These are phyloP conservation scores for Anguilla rostrata DNA, from an alignment of 2,113 vertebrate species.

Conservation along the genomic window DNA sequence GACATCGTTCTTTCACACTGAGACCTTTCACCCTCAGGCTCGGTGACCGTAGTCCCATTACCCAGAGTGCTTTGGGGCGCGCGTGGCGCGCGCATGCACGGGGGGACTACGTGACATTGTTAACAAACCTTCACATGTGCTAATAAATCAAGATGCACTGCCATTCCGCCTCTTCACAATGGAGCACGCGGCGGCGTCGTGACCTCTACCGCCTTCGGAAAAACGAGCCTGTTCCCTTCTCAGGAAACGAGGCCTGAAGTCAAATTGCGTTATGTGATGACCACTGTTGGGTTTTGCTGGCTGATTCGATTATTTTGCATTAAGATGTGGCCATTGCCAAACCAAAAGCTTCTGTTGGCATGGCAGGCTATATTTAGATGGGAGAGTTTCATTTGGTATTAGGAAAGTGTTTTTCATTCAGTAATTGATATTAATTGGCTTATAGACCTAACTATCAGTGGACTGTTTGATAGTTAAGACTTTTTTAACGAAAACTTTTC, in stretches of 20 bases:
- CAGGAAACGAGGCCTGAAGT: background rate
- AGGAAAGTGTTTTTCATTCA: background rate
- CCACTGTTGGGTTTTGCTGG: background rate
- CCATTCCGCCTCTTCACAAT: background rate
- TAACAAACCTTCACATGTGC: background rate
- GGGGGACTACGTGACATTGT: background rate
- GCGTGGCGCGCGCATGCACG: background rate
- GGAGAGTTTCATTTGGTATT: background rate
- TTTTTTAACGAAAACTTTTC: no score
- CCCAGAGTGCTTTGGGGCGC: background rate
- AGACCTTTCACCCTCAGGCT: no score
- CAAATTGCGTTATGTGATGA: background rate
- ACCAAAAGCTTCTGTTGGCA: background rate
- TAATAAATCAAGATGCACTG: background rate
- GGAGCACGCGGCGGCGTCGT: background rate
- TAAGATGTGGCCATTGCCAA: background rate
- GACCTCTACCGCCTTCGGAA: background rate
- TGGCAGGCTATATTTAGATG: background rate
- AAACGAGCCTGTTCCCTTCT: background rate
- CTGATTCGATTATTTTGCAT: background rate
- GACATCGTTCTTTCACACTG: no score
- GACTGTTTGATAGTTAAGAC: no score
- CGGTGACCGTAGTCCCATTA: background rate
- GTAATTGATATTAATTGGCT: background rate
- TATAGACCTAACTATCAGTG: no score